phyloP scores from a whole-genome alignment of 2,113 vertebrate genomes.

The Epinephelus moara region DNA sequence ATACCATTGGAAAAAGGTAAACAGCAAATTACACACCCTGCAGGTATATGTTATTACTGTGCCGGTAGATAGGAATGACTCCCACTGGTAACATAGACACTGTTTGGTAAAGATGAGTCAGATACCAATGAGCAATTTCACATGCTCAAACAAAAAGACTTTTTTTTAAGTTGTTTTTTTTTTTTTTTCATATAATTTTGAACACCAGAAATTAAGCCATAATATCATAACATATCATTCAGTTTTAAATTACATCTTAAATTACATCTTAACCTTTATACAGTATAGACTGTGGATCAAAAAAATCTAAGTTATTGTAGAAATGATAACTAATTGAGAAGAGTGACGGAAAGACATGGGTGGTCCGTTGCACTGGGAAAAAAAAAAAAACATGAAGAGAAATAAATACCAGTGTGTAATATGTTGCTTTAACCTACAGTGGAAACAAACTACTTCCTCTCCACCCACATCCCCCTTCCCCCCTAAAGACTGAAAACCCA shows the following conservation, averaged over 20 bases:
- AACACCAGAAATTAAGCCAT: not conserved
- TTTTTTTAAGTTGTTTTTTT: not conserved
- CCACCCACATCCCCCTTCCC: conserved; percentile 73
- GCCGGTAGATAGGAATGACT: not conserved
- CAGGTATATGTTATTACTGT: not conserved
- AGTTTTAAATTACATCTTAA: too few relatives aligned
- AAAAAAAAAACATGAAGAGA: conserved; percentile 5
- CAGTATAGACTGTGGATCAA: not conserved
- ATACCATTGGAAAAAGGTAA: not conserved
- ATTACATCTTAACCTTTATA: not conserved
- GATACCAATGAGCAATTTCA: not conserved
- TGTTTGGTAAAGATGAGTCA: not conserved
- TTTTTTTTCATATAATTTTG: not conserved
- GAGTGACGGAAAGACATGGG: not conserved
- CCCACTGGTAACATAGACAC: too few relatives aligned
- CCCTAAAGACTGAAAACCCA: conserved; percentile 32
- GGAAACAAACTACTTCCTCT: conserved; percentile 76
- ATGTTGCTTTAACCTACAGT: conserved; percentile 29
- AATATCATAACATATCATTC: too few relatives aligned
- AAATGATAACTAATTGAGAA: not conserved
- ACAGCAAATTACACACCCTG: not conserved
- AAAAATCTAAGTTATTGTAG: not conserved
- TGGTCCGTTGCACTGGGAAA: not conserved
- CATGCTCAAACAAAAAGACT: not conserved
- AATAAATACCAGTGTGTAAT: conserved; percentile 16